Evolutionary conservation across 1,140 invertebrate genomes (phyloP).

Genomic region (Cotesia glomerata): DNA sequence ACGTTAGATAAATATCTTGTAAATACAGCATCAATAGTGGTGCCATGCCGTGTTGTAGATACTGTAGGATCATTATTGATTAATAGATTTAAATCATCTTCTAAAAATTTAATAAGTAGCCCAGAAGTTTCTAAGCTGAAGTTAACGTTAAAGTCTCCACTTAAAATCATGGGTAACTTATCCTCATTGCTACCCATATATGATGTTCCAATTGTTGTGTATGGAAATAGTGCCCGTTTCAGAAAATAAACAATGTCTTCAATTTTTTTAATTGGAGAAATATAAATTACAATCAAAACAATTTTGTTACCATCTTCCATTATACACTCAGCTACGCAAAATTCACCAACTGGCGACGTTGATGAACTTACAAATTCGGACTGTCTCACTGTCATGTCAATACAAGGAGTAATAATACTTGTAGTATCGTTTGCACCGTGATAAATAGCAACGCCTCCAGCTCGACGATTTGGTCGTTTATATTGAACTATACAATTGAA

Average conservation of each 20-base stretch:
- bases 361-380: not conserved
- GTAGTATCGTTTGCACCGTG: slow-evolving; percentile 15
- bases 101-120: not conserved
- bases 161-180: slow-evolving; percentile 18
- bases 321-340: slow-evolving; percentile 11
- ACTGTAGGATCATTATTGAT: not conserved
- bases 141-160: slow-evolving; percentile 19
- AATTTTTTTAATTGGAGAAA: slow-evolving; percentile 15
- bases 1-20: not conserved
- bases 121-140: not conserved
- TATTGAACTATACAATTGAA: slow-evolving; percentile 28
- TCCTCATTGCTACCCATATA: not conserved
- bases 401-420: slow-evolving; percentile 13
- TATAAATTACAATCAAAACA: slow-evolving; percentile 19
- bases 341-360: not conserved
- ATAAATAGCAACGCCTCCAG: slow-evolving; percentile 33
- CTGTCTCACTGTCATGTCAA: slow-evolving; percentile 21
- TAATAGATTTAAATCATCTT: slow-evolving; percentile 5
- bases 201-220: slow-evolving; percentile 6
- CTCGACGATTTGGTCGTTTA: slow-evolving; percentile 26
- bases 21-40: slow-evolving; percentile 14
- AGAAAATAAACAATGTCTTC: not conserved
- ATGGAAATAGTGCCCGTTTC: not conserved
- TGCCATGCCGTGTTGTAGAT: slow-evolving; percentile 2
- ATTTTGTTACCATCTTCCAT: slow-evolving; percentile 4